Evolutionary conservation across 1,140 invertebrate species (phyloP).

Genomic region (Apocrypta bakeri): DNA sequence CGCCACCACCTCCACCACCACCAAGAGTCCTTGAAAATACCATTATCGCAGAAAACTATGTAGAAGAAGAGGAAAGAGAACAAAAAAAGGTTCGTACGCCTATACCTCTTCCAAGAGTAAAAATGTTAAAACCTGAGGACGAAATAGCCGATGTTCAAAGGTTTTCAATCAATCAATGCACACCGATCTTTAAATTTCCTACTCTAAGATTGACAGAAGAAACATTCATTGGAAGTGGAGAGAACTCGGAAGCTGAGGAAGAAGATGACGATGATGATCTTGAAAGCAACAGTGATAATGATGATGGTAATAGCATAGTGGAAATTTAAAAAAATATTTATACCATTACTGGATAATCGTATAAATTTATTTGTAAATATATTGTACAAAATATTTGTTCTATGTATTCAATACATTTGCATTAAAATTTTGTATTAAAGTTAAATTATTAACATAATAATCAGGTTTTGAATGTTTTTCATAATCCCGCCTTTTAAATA

Average conservation of each 20-base stretch:
- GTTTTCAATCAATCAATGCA: constrained; percentile 55
- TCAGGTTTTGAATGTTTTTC: neutral
- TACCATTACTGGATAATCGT: neutral
- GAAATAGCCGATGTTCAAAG: constrained; percentile 43
- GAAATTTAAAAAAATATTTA: constrained; percentile 18
- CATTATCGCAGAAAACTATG: neutral
- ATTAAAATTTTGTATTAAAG: neutral
- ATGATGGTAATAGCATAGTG: neutral
- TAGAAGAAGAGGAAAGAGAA: constrained; percentile 24
- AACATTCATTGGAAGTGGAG: constrained; percentile 68
- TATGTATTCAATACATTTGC: neutral
- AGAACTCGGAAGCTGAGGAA: constrained; percentile 69
- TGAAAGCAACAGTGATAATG: constrained; percentile 15
- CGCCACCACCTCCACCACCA: constrained; percentile 13
- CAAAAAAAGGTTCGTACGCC: constrained; percentile 9
- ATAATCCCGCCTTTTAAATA: no score
- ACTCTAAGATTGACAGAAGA: constrained; percentile 63
- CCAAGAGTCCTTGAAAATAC: neutral
- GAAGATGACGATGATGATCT: neutral
- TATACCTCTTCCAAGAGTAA: constrained; percentile 47
- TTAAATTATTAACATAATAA: neutral
- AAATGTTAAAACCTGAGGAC: constrained; percentile 51
- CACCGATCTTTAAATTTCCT: constrained; percentile 43
- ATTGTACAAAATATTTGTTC: constrained; percentile 25
- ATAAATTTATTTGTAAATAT: constrained; percentile 1